These are phyloP conservation scores for Trogon surrucura DNA, from an alignment of 2,113 vertebrate genomes.

Conservation along the genomic window DNA sequence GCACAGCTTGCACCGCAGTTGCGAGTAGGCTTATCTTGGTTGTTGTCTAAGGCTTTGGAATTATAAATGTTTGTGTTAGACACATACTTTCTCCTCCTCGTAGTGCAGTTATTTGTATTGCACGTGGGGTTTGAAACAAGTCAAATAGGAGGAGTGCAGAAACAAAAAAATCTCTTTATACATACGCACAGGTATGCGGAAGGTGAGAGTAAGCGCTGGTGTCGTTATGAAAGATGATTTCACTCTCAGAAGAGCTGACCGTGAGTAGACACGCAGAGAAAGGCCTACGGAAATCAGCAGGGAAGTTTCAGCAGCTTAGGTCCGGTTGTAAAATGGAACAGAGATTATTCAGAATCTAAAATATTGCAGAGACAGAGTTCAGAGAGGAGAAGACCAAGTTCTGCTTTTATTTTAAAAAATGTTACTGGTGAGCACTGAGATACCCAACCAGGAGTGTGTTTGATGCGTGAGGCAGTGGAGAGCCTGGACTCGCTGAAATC, in stretches of 20 bases:
- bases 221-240: background rate
- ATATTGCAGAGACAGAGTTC: background rate
- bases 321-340: background rate
- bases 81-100: background rate
- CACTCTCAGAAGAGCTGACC: background rate
- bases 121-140: background rate
- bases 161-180: background rate
- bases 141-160: background rate
- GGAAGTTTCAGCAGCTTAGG: background rate
- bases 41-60: constrained; percentile 9
- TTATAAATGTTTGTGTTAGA: constrained; percentile 20
- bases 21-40: background rate
- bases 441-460: background rate
- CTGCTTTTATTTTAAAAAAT: background rate
- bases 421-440: background rate
- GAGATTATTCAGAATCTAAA: background rate
- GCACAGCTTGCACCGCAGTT: background rate
- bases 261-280: background rate
- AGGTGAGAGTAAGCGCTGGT: background rate
- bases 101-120: background rate
- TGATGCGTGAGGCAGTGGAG: background rate
- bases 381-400: background rate
- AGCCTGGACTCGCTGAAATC: fast-evolving
- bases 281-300: background rate
- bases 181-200: background rate